Evolutionary conservation across 2,113 vertebrate species (phyloP), one percentile per base, ranked within the genome.

Genomic region (Lycaon pictus): DNA sequence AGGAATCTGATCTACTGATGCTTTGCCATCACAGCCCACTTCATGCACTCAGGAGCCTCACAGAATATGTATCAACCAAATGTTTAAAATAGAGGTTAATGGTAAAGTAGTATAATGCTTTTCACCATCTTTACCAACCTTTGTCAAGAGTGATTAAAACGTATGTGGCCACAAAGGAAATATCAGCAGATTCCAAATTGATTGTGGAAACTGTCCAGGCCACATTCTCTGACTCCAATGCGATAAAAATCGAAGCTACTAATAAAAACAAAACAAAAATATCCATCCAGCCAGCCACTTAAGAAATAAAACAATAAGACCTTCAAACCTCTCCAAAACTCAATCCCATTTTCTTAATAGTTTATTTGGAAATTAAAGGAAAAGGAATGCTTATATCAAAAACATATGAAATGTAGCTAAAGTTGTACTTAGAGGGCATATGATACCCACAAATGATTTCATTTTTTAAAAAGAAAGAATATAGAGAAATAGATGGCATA

Each of bases 351-450:
- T 63, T 53, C 13, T 55, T 81, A 56, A 29, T 77, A 56, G 19
- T 85, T 91, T 88, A 53, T 53, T 83, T 86, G 48, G 27, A 90
- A 95, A 83, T 48, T 60, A 85, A 55, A 37, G 72, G 74, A 91
- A 91, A 55, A 10, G 32, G 37, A 90, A 88, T 15, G 60, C 11
- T 23, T 77, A 11, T 53, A n/a, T 37, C 17, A 51, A 80, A 77
- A 48, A 60, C 23, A n/a, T 35, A 69, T 56, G 48, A 79, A 95
- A 51, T 29, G 29, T 77, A 53, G 29, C 20, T 85, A 37, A 93
- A 22, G 48, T 71, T 55, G 7, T 67, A 82, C 37, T 71, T 56
- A 88, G 20, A 71, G 43, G n/a, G 53, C 29, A 86, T 32, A n/a
- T 48, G 27, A 81, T 69, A 69, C 55, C 8, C 71, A 11, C 13